A percentile compares a stretch with the other conserved stretches of the same genome.
Conservation (phyloP, 64 coral and sea anemone genomes). For the Acropora yongei region DNA sequence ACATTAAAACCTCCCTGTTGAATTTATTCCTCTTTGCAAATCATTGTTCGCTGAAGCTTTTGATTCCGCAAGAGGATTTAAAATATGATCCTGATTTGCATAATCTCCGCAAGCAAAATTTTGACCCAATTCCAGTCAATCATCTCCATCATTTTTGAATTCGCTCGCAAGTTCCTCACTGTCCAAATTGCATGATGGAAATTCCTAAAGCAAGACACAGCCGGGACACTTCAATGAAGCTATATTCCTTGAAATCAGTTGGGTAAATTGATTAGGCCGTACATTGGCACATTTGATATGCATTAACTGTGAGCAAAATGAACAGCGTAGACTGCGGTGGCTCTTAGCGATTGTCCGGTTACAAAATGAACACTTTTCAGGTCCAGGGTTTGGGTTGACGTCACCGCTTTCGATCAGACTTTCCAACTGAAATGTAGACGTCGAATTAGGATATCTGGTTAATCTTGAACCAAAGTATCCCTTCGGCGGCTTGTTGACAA, state of each 20-base stretch:
- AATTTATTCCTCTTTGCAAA: not conserved
- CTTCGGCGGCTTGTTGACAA: not conserved
- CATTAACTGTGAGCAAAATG: not conserved
- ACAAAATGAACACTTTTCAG: not conserved
- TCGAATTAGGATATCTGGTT: conserved; percentile 8
- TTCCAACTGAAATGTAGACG: not conserved
- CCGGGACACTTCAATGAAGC: not conserved
- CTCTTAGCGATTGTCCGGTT: not conserved
- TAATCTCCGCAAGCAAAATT: no score
- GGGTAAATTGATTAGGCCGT: not conserved
- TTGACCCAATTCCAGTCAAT: conserved; percentile 3
- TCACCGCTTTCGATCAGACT: not conserved
- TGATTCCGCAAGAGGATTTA: no score
- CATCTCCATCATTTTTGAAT: conserved; percentile 18
- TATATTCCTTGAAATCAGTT: not conserved
- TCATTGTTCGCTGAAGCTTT: no score
- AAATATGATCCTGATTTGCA: no score
- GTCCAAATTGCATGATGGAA: not conserved
- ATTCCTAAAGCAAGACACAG: not conserved
- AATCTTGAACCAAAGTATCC: conserved; percentile 6
- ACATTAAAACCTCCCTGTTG: conserved; percentile 10
- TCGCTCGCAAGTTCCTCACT: not conserved
- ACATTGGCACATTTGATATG: conserved; percentile 19
- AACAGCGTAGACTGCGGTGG: not conserved
- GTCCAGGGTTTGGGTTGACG: no score